These are phyloP conservation scores for Zaprionus davidi DNA, from an alignment of 1,140 invertebrate species.

Conservation along the genomic window DNA sequence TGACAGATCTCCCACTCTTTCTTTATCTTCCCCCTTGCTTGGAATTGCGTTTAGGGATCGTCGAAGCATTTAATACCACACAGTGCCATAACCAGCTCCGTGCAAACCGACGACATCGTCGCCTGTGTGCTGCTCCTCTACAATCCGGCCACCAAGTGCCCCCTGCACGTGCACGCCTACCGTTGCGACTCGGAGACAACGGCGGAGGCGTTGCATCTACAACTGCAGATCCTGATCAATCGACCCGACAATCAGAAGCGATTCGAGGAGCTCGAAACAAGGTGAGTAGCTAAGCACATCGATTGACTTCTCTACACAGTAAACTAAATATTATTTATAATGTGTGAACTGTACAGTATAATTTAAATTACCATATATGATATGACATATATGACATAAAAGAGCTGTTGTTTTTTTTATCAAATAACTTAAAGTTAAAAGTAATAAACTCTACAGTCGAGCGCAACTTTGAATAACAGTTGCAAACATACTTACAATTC, in stretches of 20 bases:
- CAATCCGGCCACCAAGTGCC: constrained; percentile 94
- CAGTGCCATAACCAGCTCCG: constrained; percentile 94
- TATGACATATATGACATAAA: no score
- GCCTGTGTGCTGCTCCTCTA: constrained; percentile 94
- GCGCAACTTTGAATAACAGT: no score
- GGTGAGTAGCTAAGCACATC: constrained; percentile 52
- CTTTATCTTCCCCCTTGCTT: background rate
- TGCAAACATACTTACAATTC: no score
- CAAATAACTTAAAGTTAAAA: no score
- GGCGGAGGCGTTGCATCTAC: constrained; percentile 92
- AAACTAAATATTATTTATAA: no score
- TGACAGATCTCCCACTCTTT: constrained; percentile 1
- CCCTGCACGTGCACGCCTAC: constrained; percentile 97
- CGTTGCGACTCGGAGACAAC: constrained; percentile 97
- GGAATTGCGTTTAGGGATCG: constrained; percentile 84
- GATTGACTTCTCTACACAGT: no score
- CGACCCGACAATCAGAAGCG: constrained; percentile 94
- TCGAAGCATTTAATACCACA: constrained; percentile 98
- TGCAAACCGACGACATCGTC: constrained; percentile 95
- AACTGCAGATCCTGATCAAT: constrained; percentile 92
- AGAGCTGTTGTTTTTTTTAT: no score
- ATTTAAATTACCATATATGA: no score
- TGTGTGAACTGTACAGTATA: no score
- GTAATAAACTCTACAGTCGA: no score
- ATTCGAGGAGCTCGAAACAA: constrained; percentile 90